These are phyloP conservation scores for Oryzias sinensis DNA, from an alignment of 2,797 vertebrate species.

Conservation along the genomic window DNA sequence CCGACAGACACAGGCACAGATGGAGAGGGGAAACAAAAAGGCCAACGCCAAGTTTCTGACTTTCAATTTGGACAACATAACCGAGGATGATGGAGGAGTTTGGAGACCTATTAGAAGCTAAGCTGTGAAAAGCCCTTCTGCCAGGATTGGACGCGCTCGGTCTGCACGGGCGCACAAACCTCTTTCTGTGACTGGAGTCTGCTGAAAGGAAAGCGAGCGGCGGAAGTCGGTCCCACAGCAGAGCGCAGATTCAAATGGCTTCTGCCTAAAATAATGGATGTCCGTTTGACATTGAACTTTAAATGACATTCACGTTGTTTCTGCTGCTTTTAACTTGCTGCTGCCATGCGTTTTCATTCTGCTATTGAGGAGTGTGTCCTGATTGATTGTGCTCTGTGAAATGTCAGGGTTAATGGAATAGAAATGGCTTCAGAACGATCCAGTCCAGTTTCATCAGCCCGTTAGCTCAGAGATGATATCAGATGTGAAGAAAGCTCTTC, in stretches of 20 bases:
- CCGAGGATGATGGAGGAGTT: slow-evolving; percentile 33
- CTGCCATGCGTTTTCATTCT: not conserved
- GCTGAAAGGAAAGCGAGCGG: slow-evolving; percentile 9
- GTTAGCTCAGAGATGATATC: not conserved
- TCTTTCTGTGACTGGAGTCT: slow-evolving; percentile 10
- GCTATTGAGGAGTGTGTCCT: slow-evolving; percentile 4
- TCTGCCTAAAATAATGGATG: slow-evolving; percentile 10
- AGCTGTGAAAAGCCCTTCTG: slow-evolving; percentile 34
- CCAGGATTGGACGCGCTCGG: slow-evolving; percentile 40
- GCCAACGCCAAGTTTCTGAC: slow-evolving; percentile 46
- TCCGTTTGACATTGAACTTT: slow-evolving; percentile 38
- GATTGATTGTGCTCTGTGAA: slow-evolving; percentile 9
- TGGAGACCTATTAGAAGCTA: slow-evolving; percentile 50
- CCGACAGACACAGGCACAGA: slow-evolving; percentile 44
- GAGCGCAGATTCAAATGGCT: slow-evolving; percentile 19
- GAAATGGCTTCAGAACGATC: slow-evolving; percentile 4
- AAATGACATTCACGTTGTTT: slow-evolving; percentile 46
- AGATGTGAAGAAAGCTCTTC: not conserved
- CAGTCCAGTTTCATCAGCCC: not conserved
- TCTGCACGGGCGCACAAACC: slow-evolving; percentile 26
- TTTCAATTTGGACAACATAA: slow-evolving; percentile 43
- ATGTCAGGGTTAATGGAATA: slow-evolving; percentile 12
- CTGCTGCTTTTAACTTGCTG: slow-evolving; percentile 24
- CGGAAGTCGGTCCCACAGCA: not conserved
- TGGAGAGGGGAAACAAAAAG: slow-evolving; percentile 23